Evolutionary conservation across 2,888 invertebrate species (phyloP), one percentile per base, ranked within the genome.

Genomic region (Pogonocherus hispidulus): DNA sequence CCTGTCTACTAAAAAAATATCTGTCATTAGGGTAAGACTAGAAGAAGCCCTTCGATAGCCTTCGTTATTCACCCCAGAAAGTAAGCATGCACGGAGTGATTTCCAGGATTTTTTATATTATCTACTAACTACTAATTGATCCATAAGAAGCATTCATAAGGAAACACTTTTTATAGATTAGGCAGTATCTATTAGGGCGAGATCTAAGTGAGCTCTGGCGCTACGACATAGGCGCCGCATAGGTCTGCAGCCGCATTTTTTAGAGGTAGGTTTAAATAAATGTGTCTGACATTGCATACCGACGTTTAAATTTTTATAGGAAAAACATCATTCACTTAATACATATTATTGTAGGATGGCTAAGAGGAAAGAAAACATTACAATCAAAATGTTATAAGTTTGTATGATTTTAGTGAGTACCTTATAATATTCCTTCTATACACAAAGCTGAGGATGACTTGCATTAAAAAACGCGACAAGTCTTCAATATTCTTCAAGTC

Each of bases 91-190:
- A 46, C 49, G 11, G 32, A 23, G 23, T 46, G 59, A 63, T 68
- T 64, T 52, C 55, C 35, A 54, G 49, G 56, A 35, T 49, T 63
- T 63, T 23, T 65, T 14, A 44, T 54, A 59, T 76, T 76, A 78
- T 78, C 77, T 70, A 32, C 64, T 49, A 69, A 9, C 72, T 74
- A 76, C 75, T 76, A 78, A 78, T 78, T 78, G 76, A 78, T 76
- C 78, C 74, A 75, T 75, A 78, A 76, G 74, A 73, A 71, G 56
- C 73, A 72, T 74, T 74, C 76, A 77, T 71, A 72, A 74, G 78
- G 73, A 78, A 78, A 76, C 74, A 76, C 76, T 76, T 74, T 74
- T 70, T 69, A 49, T 68, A 73, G 74, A 76, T 76, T 78, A 76
- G 70, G 65, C 44, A 55, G 57, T 60, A 52, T 71, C 64, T 70